Evolutionary conservation across 2,888 invertebrate species (phyloP).

Genomic region (Itoplectis maculator): DNA sequence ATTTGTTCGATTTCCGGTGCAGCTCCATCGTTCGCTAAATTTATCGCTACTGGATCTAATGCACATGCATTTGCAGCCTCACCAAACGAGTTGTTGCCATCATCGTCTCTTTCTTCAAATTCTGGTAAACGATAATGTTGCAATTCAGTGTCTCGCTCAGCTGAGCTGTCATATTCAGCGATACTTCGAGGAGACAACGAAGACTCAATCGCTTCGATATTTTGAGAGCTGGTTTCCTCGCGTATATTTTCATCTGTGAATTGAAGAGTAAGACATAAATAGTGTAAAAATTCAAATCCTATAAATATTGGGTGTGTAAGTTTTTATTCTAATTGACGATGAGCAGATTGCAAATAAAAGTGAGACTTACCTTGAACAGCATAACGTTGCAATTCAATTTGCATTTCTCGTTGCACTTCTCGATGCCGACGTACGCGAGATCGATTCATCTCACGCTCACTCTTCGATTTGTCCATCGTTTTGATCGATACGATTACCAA

Average conservation of each 20-base stretch:
- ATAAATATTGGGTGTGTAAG: not conserved
- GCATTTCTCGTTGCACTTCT: conserved; percentile 29
- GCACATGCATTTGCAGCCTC: conserved; percentile 1
- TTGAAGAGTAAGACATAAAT: not conserved
- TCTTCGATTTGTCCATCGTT: conserved; percentile 18
- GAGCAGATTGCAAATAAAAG: not conserved
- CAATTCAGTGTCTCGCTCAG: conserved; percentile 1
- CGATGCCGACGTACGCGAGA: conserved; percentile 22
- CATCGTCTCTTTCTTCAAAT: not conserved
- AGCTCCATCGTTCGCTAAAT: conserved; percentile 1
- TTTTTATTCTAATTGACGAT: not conserved
- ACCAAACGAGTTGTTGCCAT: not conserved
- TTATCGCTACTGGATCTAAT: not conserved
- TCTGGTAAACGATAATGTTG: not conserved
- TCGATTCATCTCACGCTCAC: conserved; percentile 22
- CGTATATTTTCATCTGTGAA: not conserved
- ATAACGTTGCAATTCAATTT: conserved; percentile 27
- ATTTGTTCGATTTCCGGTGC: conserved; percentile 23
- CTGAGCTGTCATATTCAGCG: not conserved
- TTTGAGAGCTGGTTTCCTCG: not conserved
- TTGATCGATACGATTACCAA: conserved; percentile 4
- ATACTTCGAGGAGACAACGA: not conserved
- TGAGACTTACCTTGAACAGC: conserved; percentile 23
- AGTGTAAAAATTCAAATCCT: not conserved
- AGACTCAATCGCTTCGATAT: not conserved